Evolutionary conservation across 2,797 vertebrate species (phyloP).

Genomic region (Tapirus indicus): DNA sequence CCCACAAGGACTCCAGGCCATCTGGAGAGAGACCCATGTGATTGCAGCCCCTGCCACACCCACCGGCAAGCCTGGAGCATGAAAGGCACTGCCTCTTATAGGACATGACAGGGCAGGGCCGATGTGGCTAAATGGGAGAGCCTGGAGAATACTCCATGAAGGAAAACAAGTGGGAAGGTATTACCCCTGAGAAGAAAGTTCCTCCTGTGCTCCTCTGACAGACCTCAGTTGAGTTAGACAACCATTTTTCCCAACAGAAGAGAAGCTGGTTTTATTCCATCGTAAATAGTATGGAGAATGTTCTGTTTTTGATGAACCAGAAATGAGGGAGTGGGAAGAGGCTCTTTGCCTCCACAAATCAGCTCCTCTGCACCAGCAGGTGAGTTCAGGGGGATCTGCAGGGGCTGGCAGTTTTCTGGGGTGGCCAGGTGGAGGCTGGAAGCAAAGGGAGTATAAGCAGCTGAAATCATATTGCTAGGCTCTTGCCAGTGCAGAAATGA

Average conservation of each 20-base stretch:
- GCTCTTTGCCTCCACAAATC: no score
- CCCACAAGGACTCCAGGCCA: not conserved
- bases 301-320: not conserved
- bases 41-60: rapidly evolving
- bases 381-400: no score
- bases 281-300: not conserved
- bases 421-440: not conserved
- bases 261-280: not conserved
- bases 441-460: no score
- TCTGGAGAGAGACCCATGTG: not conserved
- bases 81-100: rapidly evolving
- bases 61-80: rapidly evolving
- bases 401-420: not conserved
- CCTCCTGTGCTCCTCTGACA: not conserved
- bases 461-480: not conserved
- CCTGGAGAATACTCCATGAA: rapidly evolving
- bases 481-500: not conserved
- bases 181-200: no score
- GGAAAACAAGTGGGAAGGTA: not conserved
- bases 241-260: not conserved
- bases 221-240: not conserved
- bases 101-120: not conserved
- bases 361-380: not conserved
- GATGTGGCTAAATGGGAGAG: rapidly evolving
- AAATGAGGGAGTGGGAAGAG: not conserved